Evolutionary conservation across 1,140 invertebrate species (phyloP).

Genomic region (Sarcophaga peregrina): DNA sequence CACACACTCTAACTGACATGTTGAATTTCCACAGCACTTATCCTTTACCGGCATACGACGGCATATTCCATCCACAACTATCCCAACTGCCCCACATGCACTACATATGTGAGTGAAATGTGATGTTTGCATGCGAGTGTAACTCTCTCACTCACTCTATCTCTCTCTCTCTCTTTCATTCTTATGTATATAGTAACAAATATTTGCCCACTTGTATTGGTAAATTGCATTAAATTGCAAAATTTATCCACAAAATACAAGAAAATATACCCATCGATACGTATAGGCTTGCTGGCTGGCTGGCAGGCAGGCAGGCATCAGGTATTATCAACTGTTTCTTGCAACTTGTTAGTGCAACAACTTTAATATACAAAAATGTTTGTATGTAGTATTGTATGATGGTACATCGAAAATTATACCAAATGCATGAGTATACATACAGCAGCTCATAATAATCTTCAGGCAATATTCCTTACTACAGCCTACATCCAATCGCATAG

Average conservation of each 20-base stretch:
- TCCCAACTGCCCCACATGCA: too few species aligned
- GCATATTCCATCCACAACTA: too few species aligned
- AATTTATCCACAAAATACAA: constrained; percentile 13
- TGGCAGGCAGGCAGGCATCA: not conserved
- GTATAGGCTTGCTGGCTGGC: too few species aligned
- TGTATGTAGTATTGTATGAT: not conserved
- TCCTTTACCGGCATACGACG: not conserved
- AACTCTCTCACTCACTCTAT: too few species aligned
- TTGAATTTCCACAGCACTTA: not conserved
- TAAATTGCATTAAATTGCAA: constrained; percentile 22
- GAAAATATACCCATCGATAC: not conserved
- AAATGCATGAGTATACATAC: not conserved
- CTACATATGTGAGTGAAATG: too few species aligned
- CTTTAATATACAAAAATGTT: too few species aligned
- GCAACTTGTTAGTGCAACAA: not conserved
- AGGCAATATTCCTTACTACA: not conserved
- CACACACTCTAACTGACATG: not conserved
- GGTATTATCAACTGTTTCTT: not conserved
- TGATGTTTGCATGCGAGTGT: too few species aligned
- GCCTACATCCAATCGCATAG: too few species aligned
- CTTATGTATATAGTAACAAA: not conserved
- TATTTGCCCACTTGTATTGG: constrained; percentile 24
- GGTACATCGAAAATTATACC: not conserved
- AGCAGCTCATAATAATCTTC: not conserved
- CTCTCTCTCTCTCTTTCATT: not conserved